phyloP scores from a whole-genome alignment of 2,888 invertebrate species.

The Tyria jacobaeae region DNA sequence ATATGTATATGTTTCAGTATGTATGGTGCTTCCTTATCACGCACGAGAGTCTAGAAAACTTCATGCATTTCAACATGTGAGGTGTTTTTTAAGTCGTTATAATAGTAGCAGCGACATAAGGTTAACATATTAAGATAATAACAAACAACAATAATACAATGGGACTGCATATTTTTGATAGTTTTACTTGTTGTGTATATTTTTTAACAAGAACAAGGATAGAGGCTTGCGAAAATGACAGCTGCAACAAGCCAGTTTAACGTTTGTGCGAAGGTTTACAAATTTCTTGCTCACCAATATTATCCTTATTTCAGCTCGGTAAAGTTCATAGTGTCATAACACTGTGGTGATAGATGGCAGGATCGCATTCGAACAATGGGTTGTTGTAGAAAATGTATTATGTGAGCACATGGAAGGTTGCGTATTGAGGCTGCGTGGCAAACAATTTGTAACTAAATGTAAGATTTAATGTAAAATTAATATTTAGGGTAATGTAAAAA shows the following conservation, averaged over 20 bases:
- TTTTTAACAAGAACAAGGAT: not conserved
- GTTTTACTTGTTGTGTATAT: not conserved
- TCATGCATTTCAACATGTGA: no score
- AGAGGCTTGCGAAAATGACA: conserved; percentile 70
- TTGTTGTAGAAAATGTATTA: conserved; percentile 48
- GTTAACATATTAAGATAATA: no score
- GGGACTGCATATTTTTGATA: not conserved
- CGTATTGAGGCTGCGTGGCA: conserved; percentile 27
- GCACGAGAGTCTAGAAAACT: no score
- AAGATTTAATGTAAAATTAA: not conserved
- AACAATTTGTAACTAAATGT: conserved; percentile 31
- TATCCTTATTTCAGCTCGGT: conserved; percentile 28
- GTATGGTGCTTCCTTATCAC: no score
- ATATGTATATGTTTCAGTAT: no score
- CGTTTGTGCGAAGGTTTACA: conserved; percentile 58
- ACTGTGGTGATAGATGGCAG: conserved; percentile 36
- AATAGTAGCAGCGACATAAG: no score
- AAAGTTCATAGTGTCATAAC: conserved; percentile 33
- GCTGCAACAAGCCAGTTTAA: conserved; percentile 65
- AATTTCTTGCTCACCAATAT: conserved; percentile 26
- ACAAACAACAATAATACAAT: not conserved
- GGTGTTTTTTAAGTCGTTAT: no score
- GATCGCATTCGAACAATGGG: conserved; percentile 48
- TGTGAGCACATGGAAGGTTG: conserved; percentile 36
- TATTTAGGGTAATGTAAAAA: not conserved